Base-by-base conservation (phyloP, 1,140 invertebrate species). In the Trichonephila inaurata region DNA sequence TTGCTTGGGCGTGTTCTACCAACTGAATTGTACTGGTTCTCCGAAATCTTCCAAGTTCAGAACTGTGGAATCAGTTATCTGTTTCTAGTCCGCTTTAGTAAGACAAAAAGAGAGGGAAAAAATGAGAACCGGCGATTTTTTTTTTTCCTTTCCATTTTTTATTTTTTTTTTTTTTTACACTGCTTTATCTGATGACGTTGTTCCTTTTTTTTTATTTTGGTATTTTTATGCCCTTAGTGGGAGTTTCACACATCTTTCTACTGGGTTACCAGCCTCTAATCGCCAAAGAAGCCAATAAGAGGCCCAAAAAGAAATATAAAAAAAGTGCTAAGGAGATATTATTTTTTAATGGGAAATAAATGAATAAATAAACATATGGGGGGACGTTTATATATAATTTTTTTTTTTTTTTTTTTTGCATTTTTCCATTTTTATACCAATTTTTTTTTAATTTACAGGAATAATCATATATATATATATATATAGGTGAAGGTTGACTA, bases 31-130 rank as follows among this genome's bases (percentile, higher is more conserved):
- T 92, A 92, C 91, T 66, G 83, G 83, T 87, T 92, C 62, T 72
- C 40, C 40, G 83, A 85, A 86, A 92, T 92, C 83, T 85, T 92
- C 62, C n/a, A 87, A 64, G 28, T 87, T 62, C 7, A 58, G 10
- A 83, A 85, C 62, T 85, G 82, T 62, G 64, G 90, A 92, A 87
- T 92, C 91, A 87, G 91, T 92, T 92, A 92, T 92, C 91, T 92
- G 77, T 85, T 85, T 92, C 81, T 91, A 72, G 51, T 81, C 72
- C 69, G 89, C 61, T 88, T 88, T 88, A 66, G 61, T 66, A 64
- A 66, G 62, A 88, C 21, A 88, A 44, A 89, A 51, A 28, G 28
- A 89, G 14, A 28, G 66, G 19, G 64, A 83, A 92, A 51, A 87
- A 40, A 69, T 40, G 44, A 21, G 69, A 61, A 24, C n/a, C 60